phyloP scores from a whole-genome alignment of 92 coral and sea anemone genomes.

The Palythoa grandiflora region DNA sequence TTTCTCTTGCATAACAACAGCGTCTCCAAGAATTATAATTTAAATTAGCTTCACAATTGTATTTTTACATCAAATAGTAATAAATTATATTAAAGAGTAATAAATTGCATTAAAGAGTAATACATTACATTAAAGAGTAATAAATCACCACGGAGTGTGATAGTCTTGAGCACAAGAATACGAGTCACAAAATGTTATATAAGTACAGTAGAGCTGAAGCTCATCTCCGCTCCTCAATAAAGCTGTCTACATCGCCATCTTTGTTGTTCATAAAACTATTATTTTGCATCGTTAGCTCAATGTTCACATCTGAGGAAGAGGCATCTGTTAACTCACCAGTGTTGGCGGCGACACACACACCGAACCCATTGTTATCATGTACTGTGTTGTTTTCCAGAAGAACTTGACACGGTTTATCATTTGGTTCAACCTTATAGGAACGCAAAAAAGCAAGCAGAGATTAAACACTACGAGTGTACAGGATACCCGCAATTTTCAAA shows the following conservation, averaged over 20 bases:
- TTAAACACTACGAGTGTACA: neutral
- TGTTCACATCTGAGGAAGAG: conserved; percentile 60
- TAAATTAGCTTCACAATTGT: neutral
- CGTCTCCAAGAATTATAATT: neutral
- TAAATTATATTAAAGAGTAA: neutral
- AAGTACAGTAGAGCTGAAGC: neutral
- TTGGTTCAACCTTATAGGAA: conserved; percentile 63
- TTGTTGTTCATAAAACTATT: conserved; percentile 76
- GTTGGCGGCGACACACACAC: conserved; percentile 75
- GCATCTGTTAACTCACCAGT: conserved; percentile 45
- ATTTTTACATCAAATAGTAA: neutral
- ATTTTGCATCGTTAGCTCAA: conserved; percentile 70
- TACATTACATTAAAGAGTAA: neutral
- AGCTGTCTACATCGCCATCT: conserved; percentile 74
- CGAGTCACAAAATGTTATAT: neutral
- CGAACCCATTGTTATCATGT: conserved; percentile 79
- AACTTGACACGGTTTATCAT: conserved; percentile 58
- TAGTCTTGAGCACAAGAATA: neutral
- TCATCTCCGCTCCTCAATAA: conserved; percentile 32
- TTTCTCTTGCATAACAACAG: neutral
- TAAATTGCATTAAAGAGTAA: neutral
- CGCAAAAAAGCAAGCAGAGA: neutral
- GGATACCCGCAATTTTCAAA: too few species aligned
- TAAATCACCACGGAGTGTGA: neutral
- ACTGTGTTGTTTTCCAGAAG: conserved; percentile 72